Percentiles rank a stretch among this genome's conserved stretches.
These are phyloP conservation scores for Rhamphomyia laevipes DNA, from an alignment of 2,888 invertebrate species.

Conservation along the genomic window DNA sequence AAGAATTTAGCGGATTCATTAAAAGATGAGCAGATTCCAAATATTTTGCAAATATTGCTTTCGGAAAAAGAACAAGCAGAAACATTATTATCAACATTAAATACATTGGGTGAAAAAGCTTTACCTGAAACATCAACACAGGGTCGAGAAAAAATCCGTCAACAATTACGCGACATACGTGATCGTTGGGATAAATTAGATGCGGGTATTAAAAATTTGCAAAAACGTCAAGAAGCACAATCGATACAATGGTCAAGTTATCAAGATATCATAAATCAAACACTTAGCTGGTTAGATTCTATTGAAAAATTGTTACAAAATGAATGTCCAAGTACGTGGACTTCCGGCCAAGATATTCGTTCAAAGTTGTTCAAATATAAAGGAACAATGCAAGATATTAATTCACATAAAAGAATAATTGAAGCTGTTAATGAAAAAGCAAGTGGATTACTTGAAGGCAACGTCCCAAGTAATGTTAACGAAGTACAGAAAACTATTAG, in stretches of 20 bases:
- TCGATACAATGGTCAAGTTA: conserved; percentile 73
- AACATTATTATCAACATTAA: conserved; percentile 60
- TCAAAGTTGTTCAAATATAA: conserved; percentile 76
- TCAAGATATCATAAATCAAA: conserved; percentile 74
- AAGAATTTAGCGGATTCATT: conserved; percentile 49
- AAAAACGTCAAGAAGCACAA: conserved; percentile 74
- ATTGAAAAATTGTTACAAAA: conserved; percentile 66
- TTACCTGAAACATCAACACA: conserved; percentile 84
- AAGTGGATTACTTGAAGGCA: conserved; percentile 49
- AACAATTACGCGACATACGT: conserved; percentile 65
- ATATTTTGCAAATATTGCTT: conserved; percentile 57
- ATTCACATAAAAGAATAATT: conserved; percentile 79
- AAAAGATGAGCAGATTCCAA: conserved; percentile 54
- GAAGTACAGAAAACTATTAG: conserved; percentile 58
- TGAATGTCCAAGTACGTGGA: conserved; percentile 58
- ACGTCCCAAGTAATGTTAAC: conserved; percentile 30
- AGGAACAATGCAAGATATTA: conserved; percentile 77
- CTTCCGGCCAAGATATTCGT: conserved; percentile 72
- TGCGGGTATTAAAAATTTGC: conserved; percentile 70
- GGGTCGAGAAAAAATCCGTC: conserved; percentile 80
- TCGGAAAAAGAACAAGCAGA: conserved; percentile 78
- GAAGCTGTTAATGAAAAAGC: conserved; percentile 87
- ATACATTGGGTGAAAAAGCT: conserved; percentile 74
- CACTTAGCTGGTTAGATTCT: conserved; percentile 72
- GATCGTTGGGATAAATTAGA: conserved; percentile 82